Evolutionary conservation across 1,140 invertebrate species (phyloP), one percentile per base, ranked within the genome.

Genomic region (Maconellicoccus hirsutus): DNA sequence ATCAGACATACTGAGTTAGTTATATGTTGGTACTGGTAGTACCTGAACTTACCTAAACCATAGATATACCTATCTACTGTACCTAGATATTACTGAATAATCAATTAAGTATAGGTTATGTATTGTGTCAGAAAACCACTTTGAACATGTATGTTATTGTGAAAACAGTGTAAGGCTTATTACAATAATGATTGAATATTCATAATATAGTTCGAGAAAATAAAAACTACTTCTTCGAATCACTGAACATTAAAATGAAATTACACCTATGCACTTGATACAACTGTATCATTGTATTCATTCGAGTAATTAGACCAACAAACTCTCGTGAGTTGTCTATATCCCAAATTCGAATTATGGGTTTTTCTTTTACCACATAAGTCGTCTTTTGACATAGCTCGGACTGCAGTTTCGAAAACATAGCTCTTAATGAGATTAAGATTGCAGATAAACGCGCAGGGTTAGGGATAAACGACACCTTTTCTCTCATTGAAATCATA

Each of bases 381-480:
- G 61, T 66, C 61, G 61, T 22, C 21, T 66, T 66, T 66, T 66
- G 25, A 66, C 22, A 4, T 16, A 23, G 21, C 25, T 66, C 19
- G 21, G 21, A 14, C 16, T 66, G 16, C 16, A 6, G 6, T 19
- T 4, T 22, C 52, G 3, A 4, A 7, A 22, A 6, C 16, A 59
- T 59, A 7, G 16, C 52, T n/a, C n/a, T n/a, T 61, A 23, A 66
- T 23, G 61, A 66, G 61, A 66, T 66, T 66, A 66, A 66, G 61
- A 22, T 66, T 12, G 61, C 22, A 26, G 25, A 66, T 66, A 66
- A 66, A 66, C 7, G 21, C n/a, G 42, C 3, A 12, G 12, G 42
- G 42, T 52, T 52, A 52, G 12, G 42, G 42, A 19, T 52, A 16
- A 19, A 22, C 21, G 52, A n/a, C 21, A 59, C 16, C 52, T 6